These are phyloP conservation scores for Lucifuga dentata DNA, from an alignment of 2,113 vertebrate species.

Conservation along the genomic window DNA sequence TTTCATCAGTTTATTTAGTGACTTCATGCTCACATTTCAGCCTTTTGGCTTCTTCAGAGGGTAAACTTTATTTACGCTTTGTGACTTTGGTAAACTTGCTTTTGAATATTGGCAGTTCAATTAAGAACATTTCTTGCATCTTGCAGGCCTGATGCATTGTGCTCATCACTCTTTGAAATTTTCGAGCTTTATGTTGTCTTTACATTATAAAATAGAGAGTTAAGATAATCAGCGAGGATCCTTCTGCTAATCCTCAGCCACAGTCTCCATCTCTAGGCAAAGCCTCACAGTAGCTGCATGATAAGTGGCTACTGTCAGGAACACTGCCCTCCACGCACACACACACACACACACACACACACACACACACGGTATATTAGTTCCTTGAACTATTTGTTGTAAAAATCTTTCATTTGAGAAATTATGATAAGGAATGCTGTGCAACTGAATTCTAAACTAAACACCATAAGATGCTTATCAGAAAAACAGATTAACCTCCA, in stretches of 20 bases:
- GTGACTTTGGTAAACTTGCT: not conserved
- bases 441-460: conserved; percentile 18
- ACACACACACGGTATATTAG: too few relatives aligned
- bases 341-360: too few relatives aligned
- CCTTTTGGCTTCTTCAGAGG: too few relatives aligned
- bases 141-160: conserved; percentile 2
- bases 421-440: not conserved
- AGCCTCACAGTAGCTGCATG: not conserved
- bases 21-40: too few relatives aligned
- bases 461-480: not conserved
- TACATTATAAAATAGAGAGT: not conserved
- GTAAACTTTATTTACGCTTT: too few relatives aligned
- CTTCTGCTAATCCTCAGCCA: not conserved
- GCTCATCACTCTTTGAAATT: conserved; percentile 23
- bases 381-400: not conserved
- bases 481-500: not conserved
- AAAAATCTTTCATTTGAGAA: not conserved
- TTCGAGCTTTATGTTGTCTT: conserved; percentile 15
- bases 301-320: too few relatives aligned
- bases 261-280: not conserved
- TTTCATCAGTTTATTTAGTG: too few relatives aligned
- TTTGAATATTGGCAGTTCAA: conserved; percentile 8
- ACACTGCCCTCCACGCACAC: conserved; percentile 15
- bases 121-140: conserved; percentile 12
- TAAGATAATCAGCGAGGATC: conserved; percentile 5